A percentile compares a stretch with the other conserved stretches of the same genome.
Conservation (phyloP, 2,113 vertebrate species). For the Canis aureus region DNA sequence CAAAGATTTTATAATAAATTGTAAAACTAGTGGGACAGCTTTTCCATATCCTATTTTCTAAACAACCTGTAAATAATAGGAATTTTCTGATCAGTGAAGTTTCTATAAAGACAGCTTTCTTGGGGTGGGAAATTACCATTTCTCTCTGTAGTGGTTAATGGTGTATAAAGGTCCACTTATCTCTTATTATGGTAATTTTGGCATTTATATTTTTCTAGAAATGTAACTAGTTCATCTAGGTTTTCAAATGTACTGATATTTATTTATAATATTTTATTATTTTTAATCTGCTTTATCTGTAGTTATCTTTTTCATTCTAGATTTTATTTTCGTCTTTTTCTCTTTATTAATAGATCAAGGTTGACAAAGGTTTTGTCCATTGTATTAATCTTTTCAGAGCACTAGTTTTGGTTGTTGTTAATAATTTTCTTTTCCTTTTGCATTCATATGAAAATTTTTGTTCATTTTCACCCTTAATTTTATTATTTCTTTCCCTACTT, state of each 20-base stretch:
- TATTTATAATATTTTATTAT: constrained; percentile 8
- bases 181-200: neutral
- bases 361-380: neutral
- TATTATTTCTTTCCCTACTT: constrained; percentile 7
- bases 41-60: neutral
- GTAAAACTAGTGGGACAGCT: neutral
- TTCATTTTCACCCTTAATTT: neutral
- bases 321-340: constrained; percentile 23
- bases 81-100: neutral
- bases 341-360: neutral
- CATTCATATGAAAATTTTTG: neutral
- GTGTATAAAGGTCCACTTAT: neutral
- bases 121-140: neutral
- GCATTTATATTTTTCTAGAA: neutral
- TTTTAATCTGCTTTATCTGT: neutral
- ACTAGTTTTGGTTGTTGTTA: neutral
- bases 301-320: constrained; percentile 20
- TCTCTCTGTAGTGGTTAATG: neutral
- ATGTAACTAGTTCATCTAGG: neutral
- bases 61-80: neutral
- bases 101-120: neutral
- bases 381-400: neutral
- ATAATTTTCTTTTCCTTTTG: neutral
- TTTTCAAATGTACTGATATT: constrained; percentile 10
- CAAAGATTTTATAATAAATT: neutral